A percentile compares a stretch with the other conserved stretches of the same genome.
Evolutionary conservation across 2,797 vertebrate species (phyloP).

Genomic region (Scyliorhinus canicula): DNA sequence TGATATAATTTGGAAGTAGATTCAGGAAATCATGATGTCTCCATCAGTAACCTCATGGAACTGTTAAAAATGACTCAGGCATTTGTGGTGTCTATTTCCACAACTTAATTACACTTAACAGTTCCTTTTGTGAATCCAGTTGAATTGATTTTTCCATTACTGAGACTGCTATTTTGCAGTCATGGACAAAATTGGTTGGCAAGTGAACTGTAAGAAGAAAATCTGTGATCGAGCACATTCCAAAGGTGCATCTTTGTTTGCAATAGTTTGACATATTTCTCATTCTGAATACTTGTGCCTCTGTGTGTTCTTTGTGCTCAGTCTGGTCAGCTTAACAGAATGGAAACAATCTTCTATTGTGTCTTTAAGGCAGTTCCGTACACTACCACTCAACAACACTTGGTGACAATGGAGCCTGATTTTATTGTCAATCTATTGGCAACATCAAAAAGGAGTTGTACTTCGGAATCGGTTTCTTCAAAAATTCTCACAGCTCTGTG

Average conservation of each 20-base stretch:
- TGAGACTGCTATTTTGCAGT: neutral
- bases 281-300: neutral
- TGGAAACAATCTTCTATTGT: neutral
- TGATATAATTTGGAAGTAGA: neutral
- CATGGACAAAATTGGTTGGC: neutral
- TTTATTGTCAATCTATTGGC: neutral
- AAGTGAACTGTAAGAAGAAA: neutral
- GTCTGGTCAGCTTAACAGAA: neutral
- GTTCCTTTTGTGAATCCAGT: neutral
- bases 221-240: neutral
- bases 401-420: neutral
- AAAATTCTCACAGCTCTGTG: neutral
- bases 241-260: neutral
- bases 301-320: neutral
- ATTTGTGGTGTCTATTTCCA: neutral
- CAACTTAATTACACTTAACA: neutral
- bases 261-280: neutral
- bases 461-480: neutral
- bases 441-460: neutral
- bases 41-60: neutral
- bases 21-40: neutral
- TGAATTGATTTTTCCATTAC: neutral
- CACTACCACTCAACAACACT: neutral
- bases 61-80: neutral
- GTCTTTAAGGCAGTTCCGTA: too few relatives aligned